phyloP scores from a whole-genome alignment of 1,140 invertebrate genomes.

The Halictus rubicundus region DNA sequence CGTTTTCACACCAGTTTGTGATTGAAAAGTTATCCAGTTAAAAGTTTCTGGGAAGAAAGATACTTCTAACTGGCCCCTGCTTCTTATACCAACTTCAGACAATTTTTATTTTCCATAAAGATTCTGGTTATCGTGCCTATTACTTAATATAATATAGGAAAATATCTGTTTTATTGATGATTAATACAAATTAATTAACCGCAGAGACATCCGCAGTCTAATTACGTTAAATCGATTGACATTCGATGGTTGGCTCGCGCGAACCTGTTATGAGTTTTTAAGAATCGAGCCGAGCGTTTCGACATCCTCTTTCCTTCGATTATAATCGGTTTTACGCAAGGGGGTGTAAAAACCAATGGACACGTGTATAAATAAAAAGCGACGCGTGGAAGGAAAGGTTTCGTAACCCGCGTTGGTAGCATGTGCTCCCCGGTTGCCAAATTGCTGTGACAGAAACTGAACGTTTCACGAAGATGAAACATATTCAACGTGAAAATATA shows the following conservation, averaged over 20 bases:
- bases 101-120: no score
- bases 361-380: slow-evolving; percentile 8
- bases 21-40: no score
- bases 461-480: not conserved
- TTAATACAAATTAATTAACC: no score
- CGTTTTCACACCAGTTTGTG: no score
- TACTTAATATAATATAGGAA: no score
- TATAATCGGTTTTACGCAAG: not conserved
- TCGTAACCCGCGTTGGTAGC: not conserved
- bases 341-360: slow-evolving; percentile 12
- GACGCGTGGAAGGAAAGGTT: not conserved
- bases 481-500: no score
- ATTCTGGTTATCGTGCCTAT: no score
- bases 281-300: not conserved
- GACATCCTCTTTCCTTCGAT: not conserved
- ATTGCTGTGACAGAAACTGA: not conserved
- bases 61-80: no score
- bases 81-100: no score
- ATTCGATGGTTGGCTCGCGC: not conserved
- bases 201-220: no score
- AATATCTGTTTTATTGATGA: no score
- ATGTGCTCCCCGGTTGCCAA: slow-evolving; percentile 15
- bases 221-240: not conserved
- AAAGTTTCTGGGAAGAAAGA: no score
- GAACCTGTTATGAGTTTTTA: not conserved